A percentile compares a stretch with the other conserved stretches of the same genome.
Conservation (phyloP, 1,140 invertebrate genomes). For the Anastatus disparis region DNA sequence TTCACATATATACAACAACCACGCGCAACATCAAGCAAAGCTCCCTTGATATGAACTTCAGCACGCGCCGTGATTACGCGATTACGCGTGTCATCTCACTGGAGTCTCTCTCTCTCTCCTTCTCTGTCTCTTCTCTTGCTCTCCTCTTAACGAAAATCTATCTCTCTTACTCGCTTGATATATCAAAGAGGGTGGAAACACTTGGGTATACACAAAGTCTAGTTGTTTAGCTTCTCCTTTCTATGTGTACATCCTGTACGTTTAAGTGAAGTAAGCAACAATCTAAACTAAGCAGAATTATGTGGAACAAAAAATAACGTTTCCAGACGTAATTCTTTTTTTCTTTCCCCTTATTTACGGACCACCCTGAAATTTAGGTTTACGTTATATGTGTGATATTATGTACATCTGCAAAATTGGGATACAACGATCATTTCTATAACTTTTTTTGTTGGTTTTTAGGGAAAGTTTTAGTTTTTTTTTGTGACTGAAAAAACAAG, state of each 20-base stretch:
- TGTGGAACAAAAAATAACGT: background rate
- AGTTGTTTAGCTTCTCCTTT: background rate
- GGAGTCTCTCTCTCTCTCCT: no score
- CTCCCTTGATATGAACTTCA: slow-evolving; percentile 64
- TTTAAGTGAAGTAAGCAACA: background rate
- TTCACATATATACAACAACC: slow-evolving; percentile 29
- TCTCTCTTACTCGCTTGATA: no score
- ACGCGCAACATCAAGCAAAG: slow-evolving; percentile 52
- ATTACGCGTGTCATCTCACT: slow-evolving; percentile 66
- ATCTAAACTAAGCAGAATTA: background rate
- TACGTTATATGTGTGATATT: background rate
- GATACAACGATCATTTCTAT: no score
- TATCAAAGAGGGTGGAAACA: background rate
- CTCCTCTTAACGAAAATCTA: no score
- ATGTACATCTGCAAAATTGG: slow-evolving; percentile 7
- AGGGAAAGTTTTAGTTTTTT: no score
- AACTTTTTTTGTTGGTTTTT: no score
- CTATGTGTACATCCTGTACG: background rate
- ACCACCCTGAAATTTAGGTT: background rate
- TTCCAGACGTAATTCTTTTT: no score
- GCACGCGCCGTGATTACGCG: slow-evolving; percentile 68
- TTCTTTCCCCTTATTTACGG: background rate
- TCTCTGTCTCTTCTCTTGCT: no score
- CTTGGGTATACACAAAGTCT: background rate
- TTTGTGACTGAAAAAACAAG: no score